phyloP scores from a whole-genome alignment of 2,888 invertebrate genomes.

The Sminthurinus aureus region DNA sequence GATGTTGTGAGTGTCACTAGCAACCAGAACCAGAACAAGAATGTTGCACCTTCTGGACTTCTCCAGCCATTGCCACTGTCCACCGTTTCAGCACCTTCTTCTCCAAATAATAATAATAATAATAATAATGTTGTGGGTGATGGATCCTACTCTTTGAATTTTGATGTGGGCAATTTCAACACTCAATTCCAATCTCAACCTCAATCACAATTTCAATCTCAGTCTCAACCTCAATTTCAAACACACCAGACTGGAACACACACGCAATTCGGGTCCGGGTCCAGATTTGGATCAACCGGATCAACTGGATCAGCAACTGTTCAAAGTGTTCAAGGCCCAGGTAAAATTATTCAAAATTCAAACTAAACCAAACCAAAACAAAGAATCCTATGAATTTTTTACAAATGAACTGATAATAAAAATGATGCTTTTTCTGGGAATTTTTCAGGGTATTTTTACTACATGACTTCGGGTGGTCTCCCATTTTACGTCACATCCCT shows the following conservation, averaged over 20 bases:
- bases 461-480: conserved; percentile 50
- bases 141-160: background rate
- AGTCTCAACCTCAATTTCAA: background rate
- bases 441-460: conserved; percentile 52
- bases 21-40: background rate
- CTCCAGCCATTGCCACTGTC: background rate
- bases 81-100: no score
- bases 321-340: no score
- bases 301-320: no score
- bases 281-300: no score
- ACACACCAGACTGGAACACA: background rate
- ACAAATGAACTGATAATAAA: background rate
- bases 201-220: background rate
- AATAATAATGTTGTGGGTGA: background rate
- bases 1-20: background rate
- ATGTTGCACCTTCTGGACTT: no score
- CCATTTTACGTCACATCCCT: conserved; percentile 51
- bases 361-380: no score
- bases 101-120: background rate
- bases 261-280: no score
- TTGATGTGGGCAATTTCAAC: background rate
- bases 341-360: no score
- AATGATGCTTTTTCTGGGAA: background rate
- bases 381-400: no score
- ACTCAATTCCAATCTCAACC: background rate